Conservation (phyloP, 1,140 invertebrate species). For the Papilio polytes region DNA sequence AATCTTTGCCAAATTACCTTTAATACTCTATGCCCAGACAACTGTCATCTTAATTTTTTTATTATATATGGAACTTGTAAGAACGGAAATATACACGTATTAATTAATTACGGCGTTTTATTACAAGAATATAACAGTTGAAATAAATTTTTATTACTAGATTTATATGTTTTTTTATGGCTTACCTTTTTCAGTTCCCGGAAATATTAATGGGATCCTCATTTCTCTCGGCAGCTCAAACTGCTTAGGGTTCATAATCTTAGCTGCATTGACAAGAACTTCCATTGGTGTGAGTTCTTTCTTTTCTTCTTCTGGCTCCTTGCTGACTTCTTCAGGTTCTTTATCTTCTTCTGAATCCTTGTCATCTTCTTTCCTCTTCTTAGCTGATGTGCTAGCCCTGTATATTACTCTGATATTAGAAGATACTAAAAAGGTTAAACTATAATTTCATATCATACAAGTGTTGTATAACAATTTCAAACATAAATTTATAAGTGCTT, state of each 20-base stretch:
- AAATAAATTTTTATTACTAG: too few species aligned
- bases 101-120: too few species aligned
- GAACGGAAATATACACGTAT: too few species aligned
- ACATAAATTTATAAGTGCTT: too few species aligned
- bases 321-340: constrained; percentile 61
- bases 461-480: too few species aligned
- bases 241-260: constrained; percentile 93
- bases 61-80: too few species aligned
- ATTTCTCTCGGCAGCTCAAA: constrained; percentile 94
- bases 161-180: background rate
- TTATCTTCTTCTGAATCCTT: constrained; percentile 58
- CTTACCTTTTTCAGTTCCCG: constrained; percentile 90
- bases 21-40: too few species aligned
- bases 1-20: too few species aligned
- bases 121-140: too few species aligned
- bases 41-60: too few species aligned
- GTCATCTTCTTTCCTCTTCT: constrained; percentile 62
- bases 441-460: too few species aligned
- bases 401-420: background rate
- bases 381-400: constrained; percentile 44
- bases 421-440: background rate
- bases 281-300: constrained; percentile 87
- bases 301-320: constrained; percentile 62
- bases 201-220: constrained; percentile 90
- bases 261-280: constrained; percentile 91